phyloP scores from a whole-genome alignment of 2,888 invertebrate genomes.

The Deilephila porcellus region DNA sequence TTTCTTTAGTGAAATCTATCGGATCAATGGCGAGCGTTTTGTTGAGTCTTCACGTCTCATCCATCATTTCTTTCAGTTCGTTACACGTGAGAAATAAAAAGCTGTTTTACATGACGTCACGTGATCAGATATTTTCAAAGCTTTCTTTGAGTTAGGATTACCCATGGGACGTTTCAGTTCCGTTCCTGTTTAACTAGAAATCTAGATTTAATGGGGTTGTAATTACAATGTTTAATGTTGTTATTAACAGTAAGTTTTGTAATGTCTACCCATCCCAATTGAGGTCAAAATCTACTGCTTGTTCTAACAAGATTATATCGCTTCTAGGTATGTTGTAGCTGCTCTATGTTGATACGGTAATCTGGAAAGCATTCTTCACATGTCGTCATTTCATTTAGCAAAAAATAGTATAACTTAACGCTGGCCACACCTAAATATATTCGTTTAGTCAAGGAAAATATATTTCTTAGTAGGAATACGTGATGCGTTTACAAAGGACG shows the following conservation, averaged over 20 bases:
- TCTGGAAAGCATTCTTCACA: too few relatives aligned
- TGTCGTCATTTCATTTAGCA: neutral
- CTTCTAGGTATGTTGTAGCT: too few relatives aligned
- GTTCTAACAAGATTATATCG: too few relatives aligned
- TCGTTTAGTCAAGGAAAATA: constrained; percentile 16
- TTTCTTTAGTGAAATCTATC: constrained; percentile 48
- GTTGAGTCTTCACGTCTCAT: constrained; percentile 58
- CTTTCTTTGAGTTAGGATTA: too few relatives aligned
- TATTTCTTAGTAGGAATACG: constrained; percentile 31
- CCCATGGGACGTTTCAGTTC: too few relatives aligned
- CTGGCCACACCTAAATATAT: neutral
- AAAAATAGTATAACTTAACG: neutral
- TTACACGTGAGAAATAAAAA: constrained; percentile 70
- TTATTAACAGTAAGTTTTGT: too few relatives aligned
- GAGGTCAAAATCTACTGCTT: too few relatives aligned
- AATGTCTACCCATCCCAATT: too few relatives aligned
- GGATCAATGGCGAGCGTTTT: constrained; percentile 43
- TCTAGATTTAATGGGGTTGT: too few relatives aligned
- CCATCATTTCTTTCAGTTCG: constrained; percentile 81
- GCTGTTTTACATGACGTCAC: constrained; percentile 19
- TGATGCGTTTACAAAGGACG: constrained; percentile 36
- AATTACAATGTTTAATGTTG: too few relatives aligned
- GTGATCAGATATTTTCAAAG: neutral
- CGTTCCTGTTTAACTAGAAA: too few relatives aligned
- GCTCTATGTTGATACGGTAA: too few relatives aligned